These are phyloP conservation scores for Tethya wilhelma DNA, from an alignment of 37 sponge, comb jelly and placozoan genomes.

Conservation along the genomic window DNA sequence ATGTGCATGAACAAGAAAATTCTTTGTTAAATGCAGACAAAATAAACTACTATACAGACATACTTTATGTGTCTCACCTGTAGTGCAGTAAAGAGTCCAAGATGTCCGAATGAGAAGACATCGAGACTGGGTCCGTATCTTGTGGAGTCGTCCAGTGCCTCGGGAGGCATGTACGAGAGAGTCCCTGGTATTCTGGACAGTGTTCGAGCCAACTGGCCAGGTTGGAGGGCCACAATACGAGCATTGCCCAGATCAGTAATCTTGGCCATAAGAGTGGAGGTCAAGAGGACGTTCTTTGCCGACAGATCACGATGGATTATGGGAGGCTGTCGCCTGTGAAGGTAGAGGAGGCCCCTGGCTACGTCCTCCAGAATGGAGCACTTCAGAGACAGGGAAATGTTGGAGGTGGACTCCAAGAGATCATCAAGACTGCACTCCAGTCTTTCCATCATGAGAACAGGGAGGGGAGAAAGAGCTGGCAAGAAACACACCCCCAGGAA, in stretches of 20 bases:
- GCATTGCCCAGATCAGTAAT: slow-evolving; percentile 35
- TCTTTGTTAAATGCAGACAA: no score
- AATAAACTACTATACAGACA: no score
- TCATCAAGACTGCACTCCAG: slow-evolving; percentile 18
- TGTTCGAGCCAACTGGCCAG: neutral
- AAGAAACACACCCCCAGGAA: slow-evolving; percentile 28
- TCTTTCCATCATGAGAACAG: slow-evolving; percentile 25
- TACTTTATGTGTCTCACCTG: slow-evolving; percentile 1
- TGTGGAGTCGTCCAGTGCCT: neutral
- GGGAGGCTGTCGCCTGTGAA: slow-evolving; percentile 25
- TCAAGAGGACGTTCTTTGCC: slow-evolving; percentile 24
- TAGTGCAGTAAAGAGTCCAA: slow-evolving; percentile 6
- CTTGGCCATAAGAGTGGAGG: slow-evolving; percentile 22
- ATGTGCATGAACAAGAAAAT: no score
- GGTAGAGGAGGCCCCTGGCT: slow-evolving; percentile 24
- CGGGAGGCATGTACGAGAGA: slow-evolving; percentile 35
- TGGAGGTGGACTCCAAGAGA: slow-evolving; percentile 12
- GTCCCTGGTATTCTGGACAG: slow-evolving; percentile 18
- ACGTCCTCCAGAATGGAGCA: slow-evolving; percentile 24
- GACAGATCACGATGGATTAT: slow-evolving; percentile 40
- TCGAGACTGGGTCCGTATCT: slow-evolving; percentile 4
- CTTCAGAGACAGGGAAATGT: slow-evolving; percentile 13
- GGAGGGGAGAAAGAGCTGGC: neutral
- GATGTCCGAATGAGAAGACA: slow-evolving; percentile 36
- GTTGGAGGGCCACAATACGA: slow-evolving; percentile 3